A percentile compares a stretch with the other conserved stretches of the same genome.
These are phyloP conservation scores for Fulica atra DNA, from an alignment of 2,113 vertebrate genomes.

Conservation along the genomic window DNA sequence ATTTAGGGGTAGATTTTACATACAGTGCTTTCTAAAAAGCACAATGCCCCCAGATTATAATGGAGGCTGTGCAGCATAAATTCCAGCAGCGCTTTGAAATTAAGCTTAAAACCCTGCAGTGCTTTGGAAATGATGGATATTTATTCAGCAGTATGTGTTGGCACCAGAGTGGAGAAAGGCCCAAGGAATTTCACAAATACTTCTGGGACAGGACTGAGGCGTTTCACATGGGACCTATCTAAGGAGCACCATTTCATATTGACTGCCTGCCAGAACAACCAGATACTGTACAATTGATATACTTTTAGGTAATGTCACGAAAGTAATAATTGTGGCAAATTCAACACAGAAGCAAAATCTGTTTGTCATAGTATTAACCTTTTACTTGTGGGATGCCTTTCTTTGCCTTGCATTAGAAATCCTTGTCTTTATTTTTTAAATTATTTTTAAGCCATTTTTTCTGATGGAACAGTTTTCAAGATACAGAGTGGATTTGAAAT, in stretches of 20 bases:
- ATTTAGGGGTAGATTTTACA: neutral
- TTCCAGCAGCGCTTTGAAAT: neutral
- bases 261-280: neutral
- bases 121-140: neutral
- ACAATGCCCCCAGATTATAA: neutral
- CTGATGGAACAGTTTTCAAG: neutral
- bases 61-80: neutral
- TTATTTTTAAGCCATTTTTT: neutral
- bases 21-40: neutral
- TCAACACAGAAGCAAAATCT: neutral
- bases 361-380: neutral
- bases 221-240: neutral
- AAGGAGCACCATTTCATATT: neutral
- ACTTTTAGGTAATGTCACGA: neutral
- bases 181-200: neutral
- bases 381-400: neutral
- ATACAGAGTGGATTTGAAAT: neutral
- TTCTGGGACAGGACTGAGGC: neutral
- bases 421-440: neutral
- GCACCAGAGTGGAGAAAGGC: neutral
- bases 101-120: neutral
- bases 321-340: neutral
- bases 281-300: neutral
- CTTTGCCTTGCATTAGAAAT: neutral
- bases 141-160: neutral